phyloP scores from a whole-genome alignment of 2,113 vertebrate species.

The Embiotoca jacksoni region DNA sequence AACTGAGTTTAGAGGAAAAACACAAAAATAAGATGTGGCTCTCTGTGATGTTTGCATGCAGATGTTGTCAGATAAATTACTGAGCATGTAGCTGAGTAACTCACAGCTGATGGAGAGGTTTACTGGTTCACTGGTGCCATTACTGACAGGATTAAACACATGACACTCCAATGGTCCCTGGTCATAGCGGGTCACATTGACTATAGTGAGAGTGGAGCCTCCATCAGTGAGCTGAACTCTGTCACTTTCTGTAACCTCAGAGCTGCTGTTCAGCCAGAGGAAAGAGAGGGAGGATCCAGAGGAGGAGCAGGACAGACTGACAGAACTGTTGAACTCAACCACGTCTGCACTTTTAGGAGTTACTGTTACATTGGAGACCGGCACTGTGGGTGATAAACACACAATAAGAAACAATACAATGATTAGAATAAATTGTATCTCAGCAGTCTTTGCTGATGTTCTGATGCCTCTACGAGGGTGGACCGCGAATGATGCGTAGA shows the following conservation, averaged over 20 bases:
- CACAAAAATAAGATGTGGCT: not conserved
- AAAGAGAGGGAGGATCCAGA: conserved; percentile 62
- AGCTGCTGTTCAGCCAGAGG: too few relatives aligned
- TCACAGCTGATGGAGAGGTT: conserved; percentile 48
- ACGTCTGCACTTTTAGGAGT: conserved; percentile 17
- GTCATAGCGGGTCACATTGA: conserved; percentile 61
- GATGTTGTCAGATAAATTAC: not conserved
- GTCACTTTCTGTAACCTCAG: conserved; percentile 57
- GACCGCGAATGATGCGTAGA: too few relatives aligned
- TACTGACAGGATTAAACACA: conserved; percentile 41
- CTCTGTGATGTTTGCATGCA: not conserved
- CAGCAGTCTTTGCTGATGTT: too few relatives aligned
- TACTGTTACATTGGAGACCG: conserved; percentile 27
- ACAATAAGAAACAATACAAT: too few relatives aligned
- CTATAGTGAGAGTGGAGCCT: conserved; percentile 51
- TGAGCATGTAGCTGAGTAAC: conserved; percentile 6
- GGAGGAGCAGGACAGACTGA: conserved; percentile 57
- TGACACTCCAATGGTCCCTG: conserved; percentile 28
- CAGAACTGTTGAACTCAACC: conserved; percentile 36
- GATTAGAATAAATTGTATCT: too few relatives aligned
- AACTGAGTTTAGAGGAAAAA: conserved; percentile 32
- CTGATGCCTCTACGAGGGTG: too few relatives aligned
- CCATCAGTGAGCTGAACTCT: conserved; percentile 64
- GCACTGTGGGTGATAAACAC: conserved; percentile 23
- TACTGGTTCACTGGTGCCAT: not conserved